These are phyloP conservation scores for Fabriciana adippe DNA, from an alignment of 2,888 invertebrate species.

Conservation along the genomic window DNA sequence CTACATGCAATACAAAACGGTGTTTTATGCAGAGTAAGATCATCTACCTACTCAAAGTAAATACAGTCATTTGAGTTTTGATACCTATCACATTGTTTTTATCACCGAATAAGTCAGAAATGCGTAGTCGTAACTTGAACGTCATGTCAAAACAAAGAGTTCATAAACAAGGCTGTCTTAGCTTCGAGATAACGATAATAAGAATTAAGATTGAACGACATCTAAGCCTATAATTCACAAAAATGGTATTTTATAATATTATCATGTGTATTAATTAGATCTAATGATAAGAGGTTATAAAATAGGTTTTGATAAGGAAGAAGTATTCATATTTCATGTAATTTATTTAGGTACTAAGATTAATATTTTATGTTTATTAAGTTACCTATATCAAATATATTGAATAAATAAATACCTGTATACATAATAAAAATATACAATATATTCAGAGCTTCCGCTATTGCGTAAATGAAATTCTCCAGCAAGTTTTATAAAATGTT, in stretches of 20 bases:
- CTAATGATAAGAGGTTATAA: conserved; percentile 2
- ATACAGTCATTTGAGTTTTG: conserved; percentile 37
- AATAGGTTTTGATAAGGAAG: conserved; percentile 4
- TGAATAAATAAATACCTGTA: not conserved
- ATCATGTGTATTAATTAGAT: not conserved
- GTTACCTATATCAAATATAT: not conserved
- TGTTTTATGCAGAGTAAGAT: conserved; percentile 27
- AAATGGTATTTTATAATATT: not conserved
- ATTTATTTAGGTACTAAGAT: not conserved
- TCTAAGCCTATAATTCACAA: conserved; percentile 1
- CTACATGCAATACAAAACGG: not conserved
- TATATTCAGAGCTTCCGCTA: too few relatives aligned
- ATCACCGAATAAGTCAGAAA: conserved; percentile 33
- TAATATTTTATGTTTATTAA: not conserved
- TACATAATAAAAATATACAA: not conserved
- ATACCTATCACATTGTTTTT: conserved; percentile 17
- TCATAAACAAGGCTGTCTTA: conserved; percentile 22
- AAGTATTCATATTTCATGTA: not conserved
- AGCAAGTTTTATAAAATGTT: too few relatives aligned
- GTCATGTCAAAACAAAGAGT: conserved; percentile 22
- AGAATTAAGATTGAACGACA: conserved; percentile 20
- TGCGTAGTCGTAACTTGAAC: conserved; percentile 23
- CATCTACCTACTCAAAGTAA: conserved; percentile 33
- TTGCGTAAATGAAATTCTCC: too few relatives aligned
- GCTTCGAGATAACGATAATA: conserved; percentile 19